phyloP scores from a whole-genome alignment of 2,888 invertebrate genomes.

The Terebella lapidaria region DNA sequence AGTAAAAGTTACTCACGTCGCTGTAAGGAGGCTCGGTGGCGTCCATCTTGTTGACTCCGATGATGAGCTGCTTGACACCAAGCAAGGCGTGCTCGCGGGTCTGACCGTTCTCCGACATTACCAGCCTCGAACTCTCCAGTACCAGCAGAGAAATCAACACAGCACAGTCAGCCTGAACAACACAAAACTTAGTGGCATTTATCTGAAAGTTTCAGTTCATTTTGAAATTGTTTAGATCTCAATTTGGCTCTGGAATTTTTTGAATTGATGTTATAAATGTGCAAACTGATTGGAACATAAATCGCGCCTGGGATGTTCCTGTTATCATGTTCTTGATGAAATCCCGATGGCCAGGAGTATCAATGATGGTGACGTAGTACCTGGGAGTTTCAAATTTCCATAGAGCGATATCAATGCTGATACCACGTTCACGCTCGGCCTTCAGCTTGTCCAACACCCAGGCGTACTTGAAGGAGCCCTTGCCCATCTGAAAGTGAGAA shows the following conservation, averaged over 20 bases:
- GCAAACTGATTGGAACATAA: too few species aligned
- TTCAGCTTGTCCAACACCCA: conserved; percentile 99
- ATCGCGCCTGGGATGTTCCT: conserved; percentile 69
- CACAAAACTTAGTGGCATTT: too few species aligned
- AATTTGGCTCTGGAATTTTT: too few species aligned
- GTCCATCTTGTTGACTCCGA: conserved; percentile 99
- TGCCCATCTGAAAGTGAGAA: conserved; percentile 97
- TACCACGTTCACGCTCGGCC: conserved; percentile 99
- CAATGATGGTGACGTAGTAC: conserved; percentile 98
- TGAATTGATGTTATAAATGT: too few species aligned
- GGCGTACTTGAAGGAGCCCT: conserved; percentile 99
- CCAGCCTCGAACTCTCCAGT: conserved; percentile 99
- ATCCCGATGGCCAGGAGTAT: conserved; percentile 99
- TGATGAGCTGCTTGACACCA: conserved; percentile 97
- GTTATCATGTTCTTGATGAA: conserved; percentile 99
- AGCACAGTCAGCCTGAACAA: conserved; percentile 93
- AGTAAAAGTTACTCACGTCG: conserved; percentile 53
- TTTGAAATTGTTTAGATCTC: too few species aligned
- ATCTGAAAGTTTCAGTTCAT: too few species aligned
- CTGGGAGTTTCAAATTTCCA: conserved; percentile 97
- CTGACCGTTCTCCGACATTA: conserved; percentile 99
- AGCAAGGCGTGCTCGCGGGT: conserved; percentile 98
- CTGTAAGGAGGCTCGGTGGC: conserved; percentile 93
- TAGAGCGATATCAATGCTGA: conserved; percentile 96
- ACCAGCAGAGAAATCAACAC: conserved; percentile 98